These are phyloP conservation scores for Cairina moschata DNA, from an alignment of 2,113 vertebrate species.

Conservation along the genomic window DNA sequence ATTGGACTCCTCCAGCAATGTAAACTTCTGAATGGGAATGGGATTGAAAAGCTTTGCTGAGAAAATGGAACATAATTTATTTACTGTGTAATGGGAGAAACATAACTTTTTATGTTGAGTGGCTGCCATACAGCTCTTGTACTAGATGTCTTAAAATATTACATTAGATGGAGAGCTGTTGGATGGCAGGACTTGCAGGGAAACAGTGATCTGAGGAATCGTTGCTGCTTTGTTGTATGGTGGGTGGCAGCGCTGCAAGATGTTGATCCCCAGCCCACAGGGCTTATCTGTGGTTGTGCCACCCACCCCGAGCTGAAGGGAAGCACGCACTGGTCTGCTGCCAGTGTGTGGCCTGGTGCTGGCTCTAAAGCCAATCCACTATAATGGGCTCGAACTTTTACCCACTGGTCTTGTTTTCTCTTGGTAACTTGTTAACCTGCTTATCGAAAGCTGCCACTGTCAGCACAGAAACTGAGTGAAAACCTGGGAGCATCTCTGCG, in stretches of 20 bases:
- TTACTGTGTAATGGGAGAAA: background rate
- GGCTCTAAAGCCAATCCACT: background rate
- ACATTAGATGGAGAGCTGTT: background rate
- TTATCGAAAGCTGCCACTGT: background rate
- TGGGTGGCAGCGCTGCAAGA: background rate
- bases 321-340: accelerated
- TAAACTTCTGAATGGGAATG: background rate
- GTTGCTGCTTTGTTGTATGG: accelerated
- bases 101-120: background rate
- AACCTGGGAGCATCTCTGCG: background rate
- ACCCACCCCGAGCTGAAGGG: background rate
- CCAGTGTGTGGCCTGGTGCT: accelerated
- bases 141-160: background rate
- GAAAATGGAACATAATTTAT: background rate
- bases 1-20: background rate
- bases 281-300: background rate
- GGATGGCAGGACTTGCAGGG: background rate
- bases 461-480: background rate
- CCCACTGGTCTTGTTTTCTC: background rate
- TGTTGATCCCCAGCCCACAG: background rate
- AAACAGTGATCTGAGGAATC: no score
- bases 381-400: background rate
- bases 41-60: background rate
- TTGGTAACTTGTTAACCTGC: accelerated
- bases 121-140: background rate